A percentile compares a stretch with the other conserved stretches of the same genome.
These are phyloP conservation scores for Baronia brevicornis DNA, from an alignment of 2,888 invertebrate species.

Conservation along the genomic window DNA sequence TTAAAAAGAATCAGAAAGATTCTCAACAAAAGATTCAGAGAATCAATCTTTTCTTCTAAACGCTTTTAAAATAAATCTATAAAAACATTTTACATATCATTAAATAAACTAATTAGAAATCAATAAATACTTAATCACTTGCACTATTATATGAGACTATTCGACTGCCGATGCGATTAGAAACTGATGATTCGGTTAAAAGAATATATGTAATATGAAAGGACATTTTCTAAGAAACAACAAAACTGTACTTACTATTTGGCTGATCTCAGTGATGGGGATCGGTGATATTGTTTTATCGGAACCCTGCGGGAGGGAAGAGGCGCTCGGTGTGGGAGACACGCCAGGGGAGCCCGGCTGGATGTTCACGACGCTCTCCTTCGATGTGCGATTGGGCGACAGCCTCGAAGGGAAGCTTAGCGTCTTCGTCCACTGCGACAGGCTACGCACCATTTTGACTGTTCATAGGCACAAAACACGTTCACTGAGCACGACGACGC, in stretches of 20 bases:
- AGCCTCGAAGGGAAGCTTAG: constrained; percentile 91
- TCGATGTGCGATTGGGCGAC: constrained; percentile 86
- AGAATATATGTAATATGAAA: too few species aligned
- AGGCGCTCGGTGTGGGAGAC: constrained; percentile 78
- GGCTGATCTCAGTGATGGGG: constrained; percentile 80
- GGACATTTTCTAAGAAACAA: too few species aligned
- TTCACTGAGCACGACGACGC: constrained; percentile 42
- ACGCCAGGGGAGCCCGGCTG: constrained; percentile 71
- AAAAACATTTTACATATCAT: too few species aligned
- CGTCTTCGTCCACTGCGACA: constrained; percentile 94
- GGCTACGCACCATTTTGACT: constrained; percentile 87
- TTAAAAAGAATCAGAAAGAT: too few species aligned
- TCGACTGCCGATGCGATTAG: too few species aligned
- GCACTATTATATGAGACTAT: too few species aligned
- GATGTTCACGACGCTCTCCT: constrained; percentile 80
- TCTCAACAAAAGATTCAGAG: too few species aligned
- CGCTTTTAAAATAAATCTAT: too few species aligned
- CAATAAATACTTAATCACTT: too few species aligned
- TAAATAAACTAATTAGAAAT: too few species aligned
- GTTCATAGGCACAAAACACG: constrained; percentile 66
- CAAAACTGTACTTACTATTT: constrained; percentile 75
- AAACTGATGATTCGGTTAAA: too few species aligned
- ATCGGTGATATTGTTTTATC: constrained; percentile 74
- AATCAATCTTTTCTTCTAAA: too few species aligned
- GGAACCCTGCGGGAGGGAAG: constrained; percentile 74